Base-by-base conservation (phyloP, 2,797 vertebrate species). In the Esox lucius region DNA sequence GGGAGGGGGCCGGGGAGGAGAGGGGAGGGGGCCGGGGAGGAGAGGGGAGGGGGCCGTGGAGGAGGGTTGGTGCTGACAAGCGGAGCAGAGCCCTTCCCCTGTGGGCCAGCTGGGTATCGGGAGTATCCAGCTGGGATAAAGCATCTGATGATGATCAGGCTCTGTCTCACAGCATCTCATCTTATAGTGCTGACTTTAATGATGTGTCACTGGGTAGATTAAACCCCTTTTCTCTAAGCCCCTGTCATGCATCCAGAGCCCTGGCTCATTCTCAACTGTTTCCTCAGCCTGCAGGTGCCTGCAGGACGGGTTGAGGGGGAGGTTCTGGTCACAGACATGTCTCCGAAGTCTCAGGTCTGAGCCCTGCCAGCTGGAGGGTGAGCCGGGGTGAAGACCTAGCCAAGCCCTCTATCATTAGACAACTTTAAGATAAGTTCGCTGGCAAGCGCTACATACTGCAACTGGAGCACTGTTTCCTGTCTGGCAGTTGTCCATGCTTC, bases 131-230 rank as follows among this genome's bases (percentile, higher is more conserved):
- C 59, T 62, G 59, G 59, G 59, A 56, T 22, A 56, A 56, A 77
- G 75, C 76, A 74, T 77, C 48, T 70, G 78, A 80, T 72, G 75
- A 81, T 48, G 76, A 66, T 72, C 51, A 71, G 70, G 77, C 80
- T 85, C 85, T 71, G 68, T 80, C 81, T 86, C 85, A 77, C 77
- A 74, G 68, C 78, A 71, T 42, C 26, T 51, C 78, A 56, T 42
- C 16, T 51, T 81, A 73, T 66, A 83, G 84, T 83, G 69, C 72
- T 87, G 84, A 86, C 86, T 91, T 90, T 90, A 91, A 91, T 91
- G 88, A 90, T 82, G 81, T 83, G 85, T 83, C 80, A 59, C 39
- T 26, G 77, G 83, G 78, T 84, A 85, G 88, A 88, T 79, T 77
- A 84, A 84, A 83, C 76, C 80, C 78, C 67, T 35, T 82, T 77